phyloP scores from a whole-genome alignment of 37 sponge, comb jelly and placozoan species.

The Ephydatia muelleri region DNA sequence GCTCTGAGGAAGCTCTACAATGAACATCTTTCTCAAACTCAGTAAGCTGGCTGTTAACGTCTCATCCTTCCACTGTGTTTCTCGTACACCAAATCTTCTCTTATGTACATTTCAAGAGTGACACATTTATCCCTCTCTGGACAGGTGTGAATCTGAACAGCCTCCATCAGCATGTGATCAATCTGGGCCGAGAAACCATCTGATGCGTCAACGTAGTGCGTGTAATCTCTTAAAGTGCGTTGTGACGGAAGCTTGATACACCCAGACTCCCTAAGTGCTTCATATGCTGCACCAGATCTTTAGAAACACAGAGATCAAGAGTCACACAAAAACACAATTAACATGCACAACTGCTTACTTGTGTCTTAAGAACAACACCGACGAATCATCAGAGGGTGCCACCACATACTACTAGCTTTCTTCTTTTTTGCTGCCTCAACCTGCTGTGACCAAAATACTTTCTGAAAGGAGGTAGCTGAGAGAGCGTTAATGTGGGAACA shows the following conservation, averaged over 20 bases:
- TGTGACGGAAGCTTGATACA: slow-evolving; percentile 3
- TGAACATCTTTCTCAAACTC: slow-evolving; percentile 11
- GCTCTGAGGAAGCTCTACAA: not conserved
- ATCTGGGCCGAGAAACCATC: slow-evolving; percentile 5
- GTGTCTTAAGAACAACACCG: slow-evolving; percentile 43
- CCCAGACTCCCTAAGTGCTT: slow-evolving; percentile 6
- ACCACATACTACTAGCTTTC: slow-evolving; percentile 24
- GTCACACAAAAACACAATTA: no score
- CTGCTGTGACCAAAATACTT: slow-evolving; percentile 41
- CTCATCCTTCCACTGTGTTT: slow-evolving; percentile 2
- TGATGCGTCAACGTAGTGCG: not conserved
- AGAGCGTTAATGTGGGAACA: no score
- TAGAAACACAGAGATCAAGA: not conserved
- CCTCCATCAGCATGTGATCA: slow-evolving; percentile 2
- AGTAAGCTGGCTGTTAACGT: slow-evolving; percentile 24
- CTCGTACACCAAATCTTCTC: slow-evolving; percentile 9
- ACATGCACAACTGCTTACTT: not conserved
- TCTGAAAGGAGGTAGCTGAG: slow-evolving; percentile 18
- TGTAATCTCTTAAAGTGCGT: slow-evolving; percentile 2
- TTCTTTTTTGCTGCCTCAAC: slow-evolving; percentile 5
- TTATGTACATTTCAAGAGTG: slow-evolving; percentile 6
- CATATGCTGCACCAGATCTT: slow-evolving; percentile 3
- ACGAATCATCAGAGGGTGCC: slow-evolving; percentile 50
- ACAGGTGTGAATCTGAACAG: slow-evolving; percentile 6
- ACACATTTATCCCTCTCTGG: slow-evolving; percentile 5